Evolutionary conservation across 2,113 vertebrate species (phyloP), one percentile per base, ranked within the genome.

Genomic region (Lagopus leucura): DNA sequence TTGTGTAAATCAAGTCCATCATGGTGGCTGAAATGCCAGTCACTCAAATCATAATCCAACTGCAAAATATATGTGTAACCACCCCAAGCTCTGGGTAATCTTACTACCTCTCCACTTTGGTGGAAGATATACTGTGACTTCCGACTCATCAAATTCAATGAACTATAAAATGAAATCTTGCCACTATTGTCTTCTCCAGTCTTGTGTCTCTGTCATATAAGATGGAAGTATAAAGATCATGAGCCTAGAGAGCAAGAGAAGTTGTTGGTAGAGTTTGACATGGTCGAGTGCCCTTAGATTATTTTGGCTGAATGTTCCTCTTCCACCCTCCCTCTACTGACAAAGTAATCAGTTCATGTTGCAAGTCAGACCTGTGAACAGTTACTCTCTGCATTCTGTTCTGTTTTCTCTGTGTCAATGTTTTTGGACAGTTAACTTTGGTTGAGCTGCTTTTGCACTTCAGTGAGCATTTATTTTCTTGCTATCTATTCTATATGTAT

Each of bases 361-460:
- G 16, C 0, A 7, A 90, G 34, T 67, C 36, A 89, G 78, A 63
- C 55, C 32, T 34, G 55, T 7, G 11, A 87, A 47, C n/a, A 18
- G 60, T 38, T 60, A 36, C 34, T 58, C 90, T 90, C 58, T 86
- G 54, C 50, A 28, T 92, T 91, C 58, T 89, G 77, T 69, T 89
- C 58, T 78, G 60, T 66, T 81, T 90, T 84, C 74, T 65, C 28
- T 34, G n/a, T 64, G 83, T 88, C 78, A 74, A n/a, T 90, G 58
- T 30, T 88, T 92, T 90, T 89, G 65, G 81, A 32, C 19, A 84
- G 28, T 93, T 93, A 91, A 78, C 73, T 93, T 91, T 85, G 74
- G 48, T 85, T 93, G 92, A 92, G 67, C 66, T 92, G 54, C 54
- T 93, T 95, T 91, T 91, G 79, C 81, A 85, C 32, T 92, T 94